Percentiles rank a stretch among this genome's conserved stretches.
phyloP scores from a whole-genome alignment of 1,140 invertebrate species.

The Diprion similis region DNA sequence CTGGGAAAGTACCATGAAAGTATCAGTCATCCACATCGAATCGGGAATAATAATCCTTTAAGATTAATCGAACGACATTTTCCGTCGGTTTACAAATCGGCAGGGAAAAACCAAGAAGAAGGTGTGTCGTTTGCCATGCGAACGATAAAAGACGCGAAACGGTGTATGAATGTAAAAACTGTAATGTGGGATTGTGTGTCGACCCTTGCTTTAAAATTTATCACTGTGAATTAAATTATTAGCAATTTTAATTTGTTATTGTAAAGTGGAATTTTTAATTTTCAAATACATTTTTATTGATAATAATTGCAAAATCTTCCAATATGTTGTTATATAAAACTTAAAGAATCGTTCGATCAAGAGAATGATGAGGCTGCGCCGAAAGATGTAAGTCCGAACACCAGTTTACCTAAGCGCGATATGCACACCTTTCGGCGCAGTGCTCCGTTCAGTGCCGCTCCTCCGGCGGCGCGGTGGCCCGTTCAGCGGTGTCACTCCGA shows the following conservation, averaged over 20 bases:
- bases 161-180: constrained; percentile 9
- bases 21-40: constrained; percentile 16
- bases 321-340: too few relatives aligned
- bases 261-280: too few relatives aligned
- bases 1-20: constrained; percentile 20
- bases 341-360: too few relatives aligned
- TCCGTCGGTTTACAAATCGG: constrained; percentile 16
- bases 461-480: too few relatives aligned
- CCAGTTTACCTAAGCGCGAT: constrained; percentile 21
- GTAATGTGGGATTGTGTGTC: constrained; percentile 10
- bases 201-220: constrained; percentile 15
- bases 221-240: constrained; percentile 10
- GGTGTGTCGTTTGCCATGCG: constrained; percentile 17
- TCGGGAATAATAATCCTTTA: constrained; percentile 24
- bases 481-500: too few relatives aligned
- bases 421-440: too few relatives aligned
- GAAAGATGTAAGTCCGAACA: constrained; percentile 27
- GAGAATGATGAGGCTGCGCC: constrained; percentile 13
- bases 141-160: constrained; percentile 22
- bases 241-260: too few relatives aligned
- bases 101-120: constrained; percentile 18
- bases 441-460: too few relatives aligned
- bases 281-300: too few relatives aligned
- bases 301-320: too few relatives aligned
- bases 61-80: constrained; percentile 27